phyloP scores from a whole-genome alignment of 1,140 invertebrate species.

The Bombus terrestris region DNA sequence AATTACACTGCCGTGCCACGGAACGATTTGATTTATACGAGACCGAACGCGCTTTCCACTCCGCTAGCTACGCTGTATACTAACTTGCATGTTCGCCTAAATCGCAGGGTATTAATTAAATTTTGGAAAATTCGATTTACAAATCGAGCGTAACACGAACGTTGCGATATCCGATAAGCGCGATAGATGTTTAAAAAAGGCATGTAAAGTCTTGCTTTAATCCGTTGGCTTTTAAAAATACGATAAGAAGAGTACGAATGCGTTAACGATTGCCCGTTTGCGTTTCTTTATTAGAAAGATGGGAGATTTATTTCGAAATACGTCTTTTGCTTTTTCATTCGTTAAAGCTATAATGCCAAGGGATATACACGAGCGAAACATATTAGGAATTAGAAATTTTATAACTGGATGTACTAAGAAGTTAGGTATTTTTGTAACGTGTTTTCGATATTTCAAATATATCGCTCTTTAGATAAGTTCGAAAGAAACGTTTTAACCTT shows the following conservation, averaged over 20 bases:
- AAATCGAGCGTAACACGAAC: not conserved
- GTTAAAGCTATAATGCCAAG: not conserved
- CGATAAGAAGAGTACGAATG: too few species aligned
- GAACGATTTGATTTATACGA: slow-evolving; percentile 72
- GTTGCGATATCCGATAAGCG: not conserved
- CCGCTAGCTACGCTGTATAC: too few species aligned
- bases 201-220: too few species aligned
- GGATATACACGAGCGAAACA: not conserved
- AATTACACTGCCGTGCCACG: slow-evolving; percentile 67
- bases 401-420: not conserved
- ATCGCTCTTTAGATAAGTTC: not conserved
- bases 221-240: too few species aligned
- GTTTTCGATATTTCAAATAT: not conserved
- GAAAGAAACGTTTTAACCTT: not conserved
- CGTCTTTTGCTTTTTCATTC: too few species aligned
- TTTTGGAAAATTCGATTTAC: not conserved
- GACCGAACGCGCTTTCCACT: slow-evolving; percentile 14
- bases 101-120: not conserved
- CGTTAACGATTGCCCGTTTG: too few species aligned
- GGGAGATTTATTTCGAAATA: not conserved
- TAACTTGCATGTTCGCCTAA: not conserved
- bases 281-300: too few species aligned
- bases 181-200: too few species aligned
- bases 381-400: not conserved
- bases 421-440: not conserved